Conservation (phyloP, 2,888 invertebrate genomes). For the Isoperla grammatica region DNA sequence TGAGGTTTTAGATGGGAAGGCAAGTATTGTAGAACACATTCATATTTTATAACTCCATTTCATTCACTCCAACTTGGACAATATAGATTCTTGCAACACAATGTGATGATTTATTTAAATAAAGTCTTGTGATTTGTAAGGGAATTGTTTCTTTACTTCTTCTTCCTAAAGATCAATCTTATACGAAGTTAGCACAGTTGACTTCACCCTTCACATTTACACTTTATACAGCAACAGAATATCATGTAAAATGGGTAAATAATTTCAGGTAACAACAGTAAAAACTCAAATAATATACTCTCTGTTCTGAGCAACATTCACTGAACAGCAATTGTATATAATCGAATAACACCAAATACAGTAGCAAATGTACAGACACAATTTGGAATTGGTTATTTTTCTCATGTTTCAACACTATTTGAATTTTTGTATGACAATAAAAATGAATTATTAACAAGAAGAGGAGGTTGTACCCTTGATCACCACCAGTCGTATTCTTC, state of each 20-base stretch:
- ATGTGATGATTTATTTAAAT: too few species aligned
- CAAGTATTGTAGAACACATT: too few species aligned
- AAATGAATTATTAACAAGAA: not conserved
- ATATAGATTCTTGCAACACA: too few species aligned
- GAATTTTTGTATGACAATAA: constrained; percentile 3
- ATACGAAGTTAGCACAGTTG: too few species aligned
- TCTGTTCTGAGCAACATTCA: constrained; percentile 32
- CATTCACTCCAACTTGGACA: too few species aligned
- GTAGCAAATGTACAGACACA: constrained; percentile 32
- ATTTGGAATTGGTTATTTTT: constrained; percentile 19
- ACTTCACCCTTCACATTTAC: constrained; percentile 27
- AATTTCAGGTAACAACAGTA: constrained; percentile 30
- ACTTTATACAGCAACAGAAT: constrained; percentile 30
- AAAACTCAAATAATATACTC: constrained; percentile 30
- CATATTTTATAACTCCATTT: too few species aligned
- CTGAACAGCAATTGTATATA: constrained; percentile 31
- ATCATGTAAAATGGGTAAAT: constrained; percentile 12
- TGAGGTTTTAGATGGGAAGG: too few species aligned
- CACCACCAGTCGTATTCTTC: not conserved
- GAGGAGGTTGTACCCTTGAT: not conserved
- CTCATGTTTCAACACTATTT: constrained; percentile 19
- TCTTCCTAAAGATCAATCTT: too few species aligned
- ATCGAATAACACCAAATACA: constrained; percentile 32
- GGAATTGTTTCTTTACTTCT: too few species aligned
- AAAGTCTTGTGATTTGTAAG: too few species aligned